phyloP scores from a whole-genome alignment of 2,113 vertebrate species.

The Actinemys pallida region DNA sequence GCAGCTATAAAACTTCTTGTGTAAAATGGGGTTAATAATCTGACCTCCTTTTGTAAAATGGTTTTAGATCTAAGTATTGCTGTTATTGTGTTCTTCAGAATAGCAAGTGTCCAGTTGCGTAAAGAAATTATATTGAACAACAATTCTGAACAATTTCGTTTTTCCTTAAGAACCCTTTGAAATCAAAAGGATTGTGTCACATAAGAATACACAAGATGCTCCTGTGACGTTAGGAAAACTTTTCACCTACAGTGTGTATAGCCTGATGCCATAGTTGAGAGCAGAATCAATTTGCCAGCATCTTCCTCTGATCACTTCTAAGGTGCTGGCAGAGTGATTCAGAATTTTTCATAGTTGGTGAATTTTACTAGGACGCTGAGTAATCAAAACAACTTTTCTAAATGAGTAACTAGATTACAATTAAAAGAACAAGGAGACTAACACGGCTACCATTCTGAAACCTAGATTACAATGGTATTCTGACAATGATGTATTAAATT shows the following conservation, averaged over 20 bases:
- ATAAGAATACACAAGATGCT: background rate
- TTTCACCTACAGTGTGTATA: background rate
- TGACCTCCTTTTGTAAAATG: background rate
- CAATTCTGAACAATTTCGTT: background rate
- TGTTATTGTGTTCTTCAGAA: constrained; percentile 16
- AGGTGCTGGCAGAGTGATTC: background rate
- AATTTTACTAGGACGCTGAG: background rate
- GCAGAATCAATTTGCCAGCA: background rate
- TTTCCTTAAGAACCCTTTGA: background rate
- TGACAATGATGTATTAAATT: constrained; percentile 61
- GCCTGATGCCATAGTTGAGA: background rate
- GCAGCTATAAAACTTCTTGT: background rate
- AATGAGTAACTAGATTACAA: constrained; percentile 67
- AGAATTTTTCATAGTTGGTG: background rate
- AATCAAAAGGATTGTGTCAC: background rate
- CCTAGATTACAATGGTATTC: constrained; percentile 66
- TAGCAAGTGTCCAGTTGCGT: background rate
- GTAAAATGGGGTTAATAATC: background rate
- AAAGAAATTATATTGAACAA: background rate
- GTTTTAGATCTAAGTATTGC: background rate
- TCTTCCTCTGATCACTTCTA: background rate
- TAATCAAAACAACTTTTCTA: constrained; percentile 19
- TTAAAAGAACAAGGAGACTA: background rate
- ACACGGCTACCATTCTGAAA: no score
- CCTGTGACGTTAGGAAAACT: background rate